Evolutionary conservation across 1,140 invertebrate genomes (phyloP).

Genomic region (Neodiprion lecontei): DNA sequence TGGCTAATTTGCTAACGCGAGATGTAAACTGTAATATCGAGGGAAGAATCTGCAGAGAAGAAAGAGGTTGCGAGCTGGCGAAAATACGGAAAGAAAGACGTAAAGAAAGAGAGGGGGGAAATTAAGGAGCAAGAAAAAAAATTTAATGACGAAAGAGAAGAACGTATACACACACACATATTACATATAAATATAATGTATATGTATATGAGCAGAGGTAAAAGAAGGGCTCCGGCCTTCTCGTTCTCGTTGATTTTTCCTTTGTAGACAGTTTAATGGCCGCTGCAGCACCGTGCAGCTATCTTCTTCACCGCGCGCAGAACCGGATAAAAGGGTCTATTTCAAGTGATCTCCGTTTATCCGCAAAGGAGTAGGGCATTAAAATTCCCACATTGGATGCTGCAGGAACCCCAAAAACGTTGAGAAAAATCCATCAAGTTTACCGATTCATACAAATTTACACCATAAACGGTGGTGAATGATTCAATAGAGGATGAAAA

Average conservation of each 20-base stretch:
- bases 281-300: constrained; percentile 35
- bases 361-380: too few relatives aligned
- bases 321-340: constrained; percentile 7
- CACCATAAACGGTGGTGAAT: too few relatives aligned
- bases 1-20: too few relatives aligned
- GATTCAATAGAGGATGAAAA: too few relatives aligned
- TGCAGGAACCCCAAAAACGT: too few relatives aligned
- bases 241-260: constrained; percentile 41
- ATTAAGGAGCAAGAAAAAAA: constrained; percentile 34
- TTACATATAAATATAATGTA: constrained; percentile 28
- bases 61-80: not conserved
- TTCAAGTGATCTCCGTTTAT: not conserved
- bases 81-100: not conserved
- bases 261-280: constrained; percentile 56
- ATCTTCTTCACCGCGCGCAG: not conserved
- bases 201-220: constrained; percentile 29
- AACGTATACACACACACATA: constrained; percentile 14
- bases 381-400: too few relatives aligned
- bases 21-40: too few relatives aligned
- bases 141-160: constrained; percentile 27
- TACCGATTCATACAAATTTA: too few relatives aligned
- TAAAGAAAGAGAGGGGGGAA: constrained; percentile 23
- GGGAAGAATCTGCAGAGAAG: constrained; percentile 16
- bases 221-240: constrained; percentile 45
- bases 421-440: too few relatives aligned